Percentiles rank a stretch among this genome's conserved stretches.
These are phyloP conservation scores for Cebus imitator DNA, from an alignment of 2,113 vertebrate species.

Conservation along the genomic window DNA sequence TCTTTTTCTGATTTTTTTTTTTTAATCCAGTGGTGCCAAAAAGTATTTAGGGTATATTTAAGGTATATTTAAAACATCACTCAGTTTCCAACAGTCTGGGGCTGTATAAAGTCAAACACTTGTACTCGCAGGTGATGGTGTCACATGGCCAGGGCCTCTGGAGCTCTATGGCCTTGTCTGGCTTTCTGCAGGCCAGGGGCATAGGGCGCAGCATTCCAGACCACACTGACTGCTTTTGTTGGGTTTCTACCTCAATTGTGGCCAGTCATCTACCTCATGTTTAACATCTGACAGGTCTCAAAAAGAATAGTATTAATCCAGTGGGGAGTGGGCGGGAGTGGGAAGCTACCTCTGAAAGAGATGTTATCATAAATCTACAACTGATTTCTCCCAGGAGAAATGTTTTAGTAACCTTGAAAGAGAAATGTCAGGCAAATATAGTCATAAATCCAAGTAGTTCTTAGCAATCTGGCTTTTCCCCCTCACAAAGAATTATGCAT, in stretches of 20 bases:
- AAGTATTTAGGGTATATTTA: constrained; percentile 79
- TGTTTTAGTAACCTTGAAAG: constrained; percentile 58
- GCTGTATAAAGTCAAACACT: constrained; percentile 82
- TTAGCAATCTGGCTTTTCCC: constrained; percentile 21
- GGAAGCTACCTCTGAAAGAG: constrained; percentile 65
- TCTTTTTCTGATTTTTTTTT: constrained; percentile 36
- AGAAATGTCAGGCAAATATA: constrained; percentile 66
- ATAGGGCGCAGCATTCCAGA: constrained; percentile 46
- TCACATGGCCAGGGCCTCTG: constrained; percentile 56
- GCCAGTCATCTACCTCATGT: constrained; percentile 84
- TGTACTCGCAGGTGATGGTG: constrained; percentile 73
- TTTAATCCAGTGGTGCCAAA: constrained; percentile 83
- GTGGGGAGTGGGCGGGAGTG: background rate
- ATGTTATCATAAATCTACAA: background rate
- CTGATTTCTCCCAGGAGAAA: constrained; percentile 68
- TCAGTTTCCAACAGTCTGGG: constrained; percentile 80
- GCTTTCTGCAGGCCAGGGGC: constrained; percentile 70
- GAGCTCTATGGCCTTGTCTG: constrained; percentile 55
- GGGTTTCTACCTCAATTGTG: constrained; percentile 84
- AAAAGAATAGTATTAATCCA: constrained; percentile 65
- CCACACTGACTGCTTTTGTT: background rate
- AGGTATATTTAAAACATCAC: constrained; percentile 78
- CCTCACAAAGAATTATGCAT: background rate
- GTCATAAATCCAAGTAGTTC: constrained; percentile 37
- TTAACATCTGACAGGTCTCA: constrained; percentile 70